Evolutionary conservation across 2,113 vertebrate species (phyloP).

Genomic region (Tauraco erythrolophus): DNA sequence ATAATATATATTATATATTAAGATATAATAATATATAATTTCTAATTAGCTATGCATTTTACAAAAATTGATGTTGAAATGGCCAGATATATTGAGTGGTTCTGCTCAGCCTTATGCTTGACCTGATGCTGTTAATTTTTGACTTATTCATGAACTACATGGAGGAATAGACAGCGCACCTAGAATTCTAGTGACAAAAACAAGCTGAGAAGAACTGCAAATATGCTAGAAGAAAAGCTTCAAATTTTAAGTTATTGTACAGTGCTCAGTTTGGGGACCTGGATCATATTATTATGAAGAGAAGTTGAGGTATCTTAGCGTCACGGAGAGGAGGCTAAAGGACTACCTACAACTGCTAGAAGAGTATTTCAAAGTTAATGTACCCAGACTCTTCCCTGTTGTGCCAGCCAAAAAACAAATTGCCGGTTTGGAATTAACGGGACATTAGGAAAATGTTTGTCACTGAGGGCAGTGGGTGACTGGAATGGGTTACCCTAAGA

Average conservation of each 20-base stretch:
- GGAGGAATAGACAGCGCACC: too few species aligned
- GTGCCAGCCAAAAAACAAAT: neutral
- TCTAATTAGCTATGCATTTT: too few species aligned
- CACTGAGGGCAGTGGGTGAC: neutral
- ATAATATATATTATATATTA: too few species aligned
- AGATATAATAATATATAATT: too few species aligned
- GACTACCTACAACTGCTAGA: neutral
- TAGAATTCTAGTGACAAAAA: neutral
- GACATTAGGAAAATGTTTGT: neutral
- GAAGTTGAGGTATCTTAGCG: neutral
- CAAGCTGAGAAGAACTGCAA: neutral
- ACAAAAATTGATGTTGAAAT: too few species aligned
- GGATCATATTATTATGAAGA: neutral
- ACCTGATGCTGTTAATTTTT: too few species aligned
- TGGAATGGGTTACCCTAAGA: neutral
- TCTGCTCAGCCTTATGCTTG: too few species aligned
- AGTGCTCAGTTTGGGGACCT: neutral
- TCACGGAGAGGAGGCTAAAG: neutral
- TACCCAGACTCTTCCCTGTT: neutral
- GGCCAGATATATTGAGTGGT: too few species aligned
- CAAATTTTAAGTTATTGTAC: neutral
- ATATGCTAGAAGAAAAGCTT: neutral
- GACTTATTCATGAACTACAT: too few species aligned
- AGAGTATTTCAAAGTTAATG: neutral
- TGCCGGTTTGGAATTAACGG: neutral